These are phyloP conservation scores for Luehdorfia chinensis DNA, from an alignment of 1,140 invertebrate species.

Conservation along the genomic window DNA sequence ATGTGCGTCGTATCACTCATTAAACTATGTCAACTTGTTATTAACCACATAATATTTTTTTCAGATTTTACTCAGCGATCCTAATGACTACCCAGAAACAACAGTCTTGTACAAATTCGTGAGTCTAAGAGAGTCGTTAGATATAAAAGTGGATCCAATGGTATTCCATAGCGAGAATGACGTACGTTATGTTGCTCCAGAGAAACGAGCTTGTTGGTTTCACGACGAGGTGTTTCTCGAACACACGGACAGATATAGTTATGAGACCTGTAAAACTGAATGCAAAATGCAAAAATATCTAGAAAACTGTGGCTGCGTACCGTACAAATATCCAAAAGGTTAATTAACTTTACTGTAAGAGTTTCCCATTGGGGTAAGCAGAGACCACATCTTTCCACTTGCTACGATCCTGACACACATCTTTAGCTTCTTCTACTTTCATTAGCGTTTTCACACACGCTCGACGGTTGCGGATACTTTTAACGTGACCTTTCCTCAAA, in stretches of 20 bases:
- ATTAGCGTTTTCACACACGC: no score
- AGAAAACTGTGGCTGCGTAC: slow-evolving; percentile 47
- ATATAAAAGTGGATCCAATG: slow-evolving; percentile 48
- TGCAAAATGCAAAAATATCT: slow-evolving; percentile 51
- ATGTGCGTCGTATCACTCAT: no score
- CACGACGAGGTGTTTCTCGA: slow-evolving; percentile 46
- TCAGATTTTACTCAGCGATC: slow-evolving; percentile 56
- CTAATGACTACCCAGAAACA: slow-evolving; percentile 59
- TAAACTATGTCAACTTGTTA: no score
- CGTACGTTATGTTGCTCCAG: slow-evolving; percentile 30
- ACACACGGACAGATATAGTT: slow-evolving; percentile 56
- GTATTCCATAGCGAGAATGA: slow-evolving; percentile 43
- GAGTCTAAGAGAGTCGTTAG: slow-evolving; percentile 37
- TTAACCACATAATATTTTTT: slow-evolving; percentile 22
- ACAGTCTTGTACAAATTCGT: slow-evolving; percentile 45
- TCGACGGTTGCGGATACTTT: no score
- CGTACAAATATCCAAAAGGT: slow-evolving; percentile 62
- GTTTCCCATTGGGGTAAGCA: no score
- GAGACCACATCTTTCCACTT: no score
- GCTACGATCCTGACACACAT: no score
- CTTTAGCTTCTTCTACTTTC: no score
- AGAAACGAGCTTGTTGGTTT: slow-evolving; percentile 48
- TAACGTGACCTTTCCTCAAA: no score
- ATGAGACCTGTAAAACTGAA: slow-evolving; percentile 60
- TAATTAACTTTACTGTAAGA: no score